Conservation (phyloP, 2,888 invertebrate genomes). For the Phrixothrix hirtus region DNA sequence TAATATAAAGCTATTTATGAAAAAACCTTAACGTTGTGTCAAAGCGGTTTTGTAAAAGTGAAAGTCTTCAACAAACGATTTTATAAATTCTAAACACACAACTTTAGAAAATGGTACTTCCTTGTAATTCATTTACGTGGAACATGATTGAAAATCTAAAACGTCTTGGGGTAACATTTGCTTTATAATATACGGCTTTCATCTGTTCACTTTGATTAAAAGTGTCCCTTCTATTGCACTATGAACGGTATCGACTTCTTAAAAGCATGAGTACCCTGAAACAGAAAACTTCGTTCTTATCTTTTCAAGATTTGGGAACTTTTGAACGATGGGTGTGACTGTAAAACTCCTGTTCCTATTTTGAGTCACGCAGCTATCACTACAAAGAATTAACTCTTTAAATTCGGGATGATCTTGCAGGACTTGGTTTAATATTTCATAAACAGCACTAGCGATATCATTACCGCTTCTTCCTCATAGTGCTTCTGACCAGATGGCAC, state of each 20-base stretch:
- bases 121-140: too few relatives aligned
- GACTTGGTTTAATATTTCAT: too few relatives aligned
- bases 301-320: background rate
- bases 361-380: background rate
- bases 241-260: background rate
- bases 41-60: too few relatives aligned
- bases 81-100: too few relatives aligned
- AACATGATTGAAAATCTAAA: too few relatives aligned
- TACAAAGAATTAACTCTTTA: background rate
- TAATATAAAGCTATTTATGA: too few relatives aligned
- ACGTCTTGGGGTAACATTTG: too few relatives aligned
- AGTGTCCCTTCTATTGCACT: background rate
- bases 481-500: background rate
- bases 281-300: background rate
- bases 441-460: background rate
- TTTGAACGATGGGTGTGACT: background rate
- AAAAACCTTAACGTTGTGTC: too few relatives aligned
- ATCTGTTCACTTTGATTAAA: background rate
- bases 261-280: background rate
- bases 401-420: too few relatives aligned
- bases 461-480: background rate
- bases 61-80: too few relatives aligned
- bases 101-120: too few relatives aligned
- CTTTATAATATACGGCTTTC: too few relatives aligned
- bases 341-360: background rate